Evolutionary conservation across 1,140 invertebrate genomes (phyloP), one percentile per base, ranked within the genome.

Genomic region (Anastrepha obliqua): DNA sequence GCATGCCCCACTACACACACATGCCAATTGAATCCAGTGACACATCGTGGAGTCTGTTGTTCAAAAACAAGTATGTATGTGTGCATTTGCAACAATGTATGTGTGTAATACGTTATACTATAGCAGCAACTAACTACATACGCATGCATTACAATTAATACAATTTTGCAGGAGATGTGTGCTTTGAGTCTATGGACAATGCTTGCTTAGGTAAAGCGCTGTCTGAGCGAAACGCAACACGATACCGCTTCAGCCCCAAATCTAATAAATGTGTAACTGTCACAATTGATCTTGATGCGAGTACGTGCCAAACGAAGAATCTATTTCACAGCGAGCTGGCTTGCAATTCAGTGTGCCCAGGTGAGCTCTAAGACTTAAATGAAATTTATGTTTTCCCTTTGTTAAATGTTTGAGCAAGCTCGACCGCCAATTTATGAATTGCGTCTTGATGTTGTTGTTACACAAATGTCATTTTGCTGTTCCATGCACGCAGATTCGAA

Each of bases 251-350:
- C 93, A 97, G 97, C 93, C 94, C 96, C 4, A 95, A 95, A 89
- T 95, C 94, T 20, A 98, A 98, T 90, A 95, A 95, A 88, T 97
- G 97, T 92, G 95, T 97, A 89, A 94, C 95, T 20, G 96, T 97
- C 89, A 93, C 93, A 0, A 97, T 96, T 90, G 95, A 95, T 88
- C 65, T 87, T 0, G 87, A 90, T 6, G 89, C 89, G 13, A 96
- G 96, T 51, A 97, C 96, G 89, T 96, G 96, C 62, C 96, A 97
- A 70, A 98, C 98, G 90, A 96, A 97, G 90, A 99, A 99, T 93
- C 97, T 97, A 90, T 99, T 99, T 94, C 95, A 97, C 58, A 97
- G 95, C 60, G 96, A 97, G 89, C 94, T 96, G 17, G 96, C 97
- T 89, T 99, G 98, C 93, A 96, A 97, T 89, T 94, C 95, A 5